phyloP scores from a whole-genome alignment of 2,113 vertebrate genomes.

The Myrmecophaga tridactyla region DNA sequence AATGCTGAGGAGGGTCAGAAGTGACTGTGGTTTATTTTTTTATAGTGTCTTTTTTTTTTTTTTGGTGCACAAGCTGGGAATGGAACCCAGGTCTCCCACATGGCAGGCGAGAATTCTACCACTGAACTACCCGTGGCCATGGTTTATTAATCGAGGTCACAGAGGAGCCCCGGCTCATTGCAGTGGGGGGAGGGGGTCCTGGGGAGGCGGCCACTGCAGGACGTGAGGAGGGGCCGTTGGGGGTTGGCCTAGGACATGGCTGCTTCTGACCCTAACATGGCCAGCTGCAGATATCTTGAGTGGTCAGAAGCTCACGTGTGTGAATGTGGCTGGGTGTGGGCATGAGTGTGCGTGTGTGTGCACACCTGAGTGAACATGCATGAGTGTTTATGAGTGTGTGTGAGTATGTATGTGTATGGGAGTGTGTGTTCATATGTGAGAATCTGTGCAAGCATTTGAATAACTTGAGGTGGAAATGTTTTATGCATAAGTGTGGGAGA shows the following conservation, averaged over 20 bases:
- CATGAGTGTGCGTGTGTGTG: not conserved
- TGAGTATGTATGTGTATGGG: not conserved
- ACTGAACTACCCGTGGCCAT: no score
- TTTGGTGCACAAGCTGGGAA: no score
- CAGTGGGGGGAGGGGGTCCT: not conserved
- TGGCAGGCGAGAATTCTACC: no score
- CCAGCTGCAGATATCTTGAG: not conserved
- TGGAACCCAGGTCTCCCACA: no score
- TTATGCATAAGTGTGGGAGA: not conserved
- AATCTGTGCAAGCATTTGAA: not conserved
- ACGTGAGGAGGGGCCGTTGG: not conserved
- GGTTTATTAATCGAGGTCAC: not conserved
- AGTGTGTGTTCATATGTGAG: not conserved
- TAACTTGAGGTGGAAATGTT: not conserved
- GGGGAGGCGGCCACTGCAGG: not conserved
- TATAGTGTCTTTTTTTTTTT: no score
- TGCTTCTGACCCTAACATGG: not conserved
- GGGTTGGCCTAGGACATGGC: not conserved
- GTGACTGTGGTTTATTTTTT: no score
- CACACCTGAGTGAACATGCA: no score
- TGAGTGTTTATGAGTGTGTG: not conserved
- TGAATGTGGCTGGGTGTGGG: not conserved
- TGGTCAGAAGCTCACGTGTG: not conserved
- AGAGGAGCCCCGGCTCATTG: not conserved
- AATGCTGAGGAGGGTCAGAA: not conserved